These are phyloP conservation scores for Orchestia grillus DNA, from an alignment of 1,140 invertebrate genomes.

Conservation along the genomic window DNA sequence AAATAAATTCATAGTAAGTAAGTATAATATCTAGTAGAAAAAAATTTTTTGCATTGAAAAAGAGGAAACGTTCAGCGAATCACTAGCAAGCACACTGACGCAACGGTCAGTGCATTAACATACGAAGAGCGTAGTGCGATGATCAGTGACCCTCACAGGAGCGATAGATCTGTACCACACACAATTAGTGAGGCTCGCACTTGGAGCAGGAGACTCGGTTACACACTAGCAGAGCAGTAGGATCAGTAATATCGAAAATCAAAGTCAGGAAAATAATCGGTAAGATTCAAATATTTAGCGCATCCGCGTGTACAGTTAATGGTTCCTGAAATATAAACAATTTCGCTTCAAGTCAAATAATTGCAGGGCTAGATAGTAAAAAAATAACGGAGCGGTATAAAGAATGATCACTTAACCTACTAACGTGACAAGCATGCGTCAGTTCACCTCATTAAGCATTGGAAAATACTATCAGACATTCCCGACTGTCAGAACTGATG, in stretches of 20 bases:
- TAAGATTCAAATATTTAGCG: not conserved
- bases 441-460: not conserved
- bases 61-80: not conserved
- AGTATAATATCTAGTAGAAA: not conserved
- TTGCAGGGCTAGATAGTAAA: not conserved
- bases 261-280: not conserved
- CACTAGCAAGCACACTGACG: not conserved
- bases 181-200: too few relatives aligned
- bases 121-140: not conserved
- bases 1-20: not conserved
- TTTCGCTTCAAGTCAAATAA: not conserved
- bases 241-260: not conserved
- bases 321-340: not conserved
- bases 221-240: not conserved
- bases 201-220: too few relatives aligned
- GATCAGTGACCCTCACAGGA: not conserved
- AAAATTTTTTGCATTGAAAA: not conserved
- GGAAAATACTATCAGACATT: not conserved
- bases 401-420: not conserved
- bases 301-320: too few relatives aligned
- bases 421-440: not conserved
- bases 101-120: not conserved
- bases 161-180: too few relatives aligned
- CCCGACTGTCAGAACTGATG: not conserved
- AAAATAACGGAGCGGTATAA: not conserved